These are phyloP conservation scores for Eilema griseolum DNA, from an alignment of 2,888 invertebrate genomes.

Conservation along the genomic window DNA sequence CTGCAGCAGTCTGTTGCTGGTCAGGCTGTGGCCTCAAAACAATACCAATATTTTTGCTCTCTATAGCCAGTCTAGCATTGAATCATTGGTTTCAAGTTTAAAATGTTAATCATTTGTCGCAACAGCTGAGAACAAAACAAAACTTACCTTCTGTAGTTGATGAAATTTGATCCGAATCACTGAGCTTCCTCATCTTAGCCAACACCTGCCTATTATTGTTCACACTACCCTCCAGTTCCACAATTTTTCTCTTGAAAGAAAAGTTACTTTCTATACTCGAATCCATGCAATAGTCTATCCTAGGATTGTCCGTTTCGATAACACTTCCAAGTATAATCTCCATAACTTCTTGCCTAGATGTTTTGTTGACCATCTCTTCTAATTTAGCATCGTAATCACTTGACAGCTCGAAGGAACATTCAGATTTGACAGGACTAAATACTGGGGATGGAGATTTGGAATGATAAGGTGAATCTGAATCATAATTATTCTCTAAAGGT, in stretches of 20 bases:
- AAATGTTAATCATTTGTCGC: background rate
- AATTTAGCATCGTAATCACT: constrained; percentile 80
- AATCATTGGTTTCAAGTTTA: background rate
- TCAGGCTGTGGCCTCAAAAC: too few relatives aligned
- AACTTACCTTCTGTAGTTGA: constrained; percentile 79
- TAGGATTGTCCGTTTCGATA: constrained; percentile 71
- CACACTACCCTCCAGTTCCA: constrained; percentile 65
- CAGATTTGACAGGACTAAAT: constrained; percentile 80
- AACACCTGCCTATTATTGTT: constrained; percentile 75
- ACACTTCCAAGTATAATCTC: constrained; percentile 82
- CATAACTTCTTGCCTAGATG: constrained; percentile 82
- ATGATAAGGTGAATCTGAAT: constrained; percentile 25
- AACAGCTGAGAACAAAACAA: background rate
- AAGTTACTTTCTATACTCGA: constrained; percentile 65
- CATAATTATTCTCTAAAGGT: constrained; percentile 62
- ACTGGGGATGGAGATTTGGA: constrained; percentile 48
- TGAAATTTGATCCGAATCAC: constrained; percentile 78
- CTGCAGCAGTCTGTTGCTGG: too few relatives aligned
- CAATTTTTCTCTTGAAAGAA: constrained; percentile 68
- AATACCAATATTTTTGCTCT: too few relatives aligned
- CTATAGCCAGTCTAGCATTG: too few relatives aligned
- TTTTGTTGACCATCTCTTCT: constrained; percentile 79
- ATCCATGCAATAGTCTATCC: constrained; percentile 74
- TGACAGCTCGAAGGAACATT: constrained; percentile 78
- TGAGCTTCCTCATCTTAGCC: constrained; percentile 75